These are phyloP conservation scores for Uromys caudimaculatus DNA, from an alignment of 2,797 vertebrate species.

Conservation along the genomic window DNA sequence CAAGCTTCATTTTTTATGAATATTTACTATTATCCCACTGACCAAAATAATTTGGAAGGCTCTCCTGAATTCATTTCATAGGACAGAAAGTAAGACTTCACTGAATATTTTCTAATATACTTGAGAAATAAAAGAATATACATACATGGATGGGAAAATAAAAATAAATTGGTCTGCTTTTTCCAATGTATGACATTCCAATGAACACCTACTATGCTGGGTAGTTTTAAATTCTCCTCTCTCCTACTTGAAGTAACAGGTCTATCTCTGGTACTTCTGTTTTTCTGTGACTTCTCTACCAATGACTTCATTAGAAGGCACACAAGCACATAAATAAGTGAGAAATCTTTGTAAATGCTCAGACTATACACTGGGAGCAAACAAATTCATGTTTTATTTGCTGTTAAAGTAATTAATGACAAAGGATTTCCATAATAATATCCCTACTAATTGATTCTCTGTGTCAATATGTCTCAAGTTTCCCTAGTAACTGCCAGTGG, in stretches of 20 bases:
- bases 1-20: neutral
- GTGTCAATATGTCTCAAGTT: constrained; percentile 17
- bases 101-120: neutral
- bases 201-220: neutral
- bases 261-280: neutral
- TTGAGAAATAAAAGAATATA: neutral
- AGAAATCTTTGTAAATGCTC: neutral
- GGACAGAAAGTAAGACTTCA: neutral
- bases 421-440: constrained; percentile 62
- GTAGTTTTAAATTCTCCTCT: neutral
- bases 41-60: neutral
- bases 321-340: neutral
- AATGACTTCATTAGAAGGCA: neutral
- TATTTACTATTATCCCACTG: neutral
- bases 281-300: neutral
- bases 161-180: rapidly evolving
- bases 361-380: neutral
- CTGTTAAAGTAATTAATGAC: constrained; percentile 55
- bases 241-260: neutral
- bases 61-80: neutral
- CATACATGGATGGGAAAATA: neutral
- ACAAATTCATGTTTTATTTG: constrained; percentile 52
- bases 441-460: constrained; percentile 47
- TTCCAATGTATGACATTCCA: neutral
- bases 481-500: neutral